Conservation (phyloP, 2,113 vertebrate genomes). For the Hippocampus barbouri region DNA sequence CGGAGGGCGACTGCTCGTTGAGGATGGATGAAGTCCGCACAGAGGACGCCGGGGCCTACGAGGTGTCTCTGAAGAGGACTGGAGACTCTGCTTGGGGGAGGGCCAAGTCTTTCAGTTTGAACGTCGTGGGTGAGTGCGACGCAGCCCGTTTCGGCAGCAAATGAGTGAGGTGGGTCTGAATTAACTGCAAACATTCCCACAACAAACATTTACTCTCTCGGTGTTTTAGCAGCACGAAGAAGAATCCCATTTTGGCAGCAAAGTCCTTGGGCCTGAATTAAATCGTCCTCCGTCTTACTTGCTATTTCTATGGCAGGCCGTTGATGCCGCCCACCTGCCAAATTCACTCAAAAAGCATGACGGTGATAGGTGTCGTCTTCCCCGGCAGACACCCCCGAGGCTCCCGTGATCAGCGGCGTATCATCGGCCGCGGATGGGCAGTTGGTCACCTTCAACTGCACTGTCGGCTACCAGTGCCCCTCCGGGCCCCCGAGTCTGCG, state of each 20-base stretch:
- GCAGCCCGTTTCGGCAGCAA: neutral
- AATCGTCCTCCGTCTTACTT: neutral
- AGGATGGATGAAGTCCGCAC: conserved; percentile 52
- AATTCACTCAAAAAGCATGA: neutral
- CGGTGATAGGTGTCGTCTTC: neutral
- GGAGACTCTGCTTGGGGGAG: conserved; percentile 53
- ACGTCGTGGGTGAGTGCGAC: conserved; percentile 55
- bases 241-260: too few species aligned
- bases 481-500: conserved; percentile 53
- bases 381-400: conserved; percentile 55
- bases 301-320: neutral
- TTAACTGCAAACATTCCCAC: neutral
- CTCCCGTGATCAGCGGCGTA: conserved; percentile 59
- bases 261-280: too few species aligned
- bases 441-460: conserved; percentile 69
- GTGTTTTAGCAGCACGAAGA: neutral
- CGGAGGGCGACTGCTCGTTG: conserved; percentile 72
- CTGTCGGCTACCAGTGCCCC: conserved; percentile 62
- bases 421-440: conserved; percentile 62
- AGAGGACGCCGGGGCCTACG: conserved; percentile 53
- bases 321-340: neutral
- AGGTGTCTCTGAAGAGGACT: conserved; percentile 57
- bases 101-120: conserved; percentile 38
- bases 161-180: neutral
- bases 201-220: neutral